Evolutionary conservation across 1,140 invertebrate species (phyloP), one percentile per base, ranked within the genome.

Genomic region (Ceratina calcarata): DNA sequence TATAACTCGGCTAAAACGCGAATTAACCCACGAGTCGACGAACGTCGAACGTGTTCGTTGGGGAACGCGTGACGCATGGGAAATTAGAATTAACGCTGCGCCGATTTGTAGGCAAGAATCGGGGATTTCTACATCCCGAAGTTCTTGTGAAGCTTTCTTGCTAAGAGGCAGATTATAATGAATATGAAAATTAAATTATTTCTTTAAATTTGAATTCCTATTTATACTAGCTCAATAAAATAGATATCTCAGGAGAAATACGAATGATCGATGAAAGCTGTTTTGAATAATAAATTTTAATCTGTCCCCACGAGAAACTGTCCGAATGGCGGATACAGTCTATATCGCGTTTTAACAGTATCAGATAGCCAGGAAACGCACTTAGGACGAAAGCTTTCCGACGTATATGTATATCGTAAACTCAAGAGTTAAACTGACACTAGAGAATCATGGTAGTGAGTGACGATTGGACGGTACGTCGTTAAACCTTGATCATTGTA

Each of bases 401-500:
- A 32, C 60, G 69, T 71, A 71, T 32, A 32, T 60, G 60, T 32
- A 32, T 60, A 71, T 32, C 55, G 32, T 71, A 45, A 71, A 55
- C 57, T 16, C n/a, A 3, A 16, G 20, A 27, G 32, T 45, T 60
- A 61, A n/a, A 45, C 20, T 22, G 60, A 71, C 69, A 71, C 65
- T 64, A 62, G 49, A 49, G 72, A 74, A 49, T 61, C 18, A 60
- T 53, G 22, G 32, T 45, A 6, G 55, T 18, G 69, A 71, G 64
- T 61, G 45, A 53, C 66, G 62, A 82, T 82, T 77, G 80, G 66
- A 71, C 22, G 53, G 71, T 62, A 73, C 45, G 64, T 82, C 81
- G 64, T 83, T 81, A 83, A 83, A 77, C 75, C 80, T 72, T 83
- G 80, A 82, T 76, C 81, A 20, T 13, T 27, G 53, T n/a, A 51